Base-by-base conservation (phyloP, 1,140 invertebrate genomes). In the Bombus affinis region DNA sequence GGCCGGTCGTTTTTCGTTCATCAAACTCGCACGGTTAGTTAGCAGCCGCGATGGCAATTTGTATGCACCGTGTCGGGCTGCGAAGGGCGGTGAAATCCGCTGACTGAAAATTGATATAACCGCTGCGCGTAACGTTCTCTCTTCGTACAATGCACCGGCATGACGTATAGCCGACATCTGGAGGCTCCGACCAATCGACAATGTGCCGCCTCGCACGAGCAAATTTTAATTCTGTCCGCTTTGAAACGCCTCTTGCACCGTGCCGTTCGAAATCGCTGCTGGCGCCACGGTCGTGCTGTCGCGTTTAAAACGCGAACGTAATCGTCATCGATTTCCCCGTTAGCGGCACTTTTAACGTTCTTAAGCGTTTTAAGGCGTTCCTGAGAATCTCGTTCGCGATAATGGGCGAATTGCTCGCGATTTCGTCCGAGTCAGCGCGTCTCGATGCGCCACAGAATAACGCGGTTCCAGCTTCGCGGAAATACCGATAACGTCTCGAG, bases 21-120 rank as follows among this genome's bases (percentile, higher is more conserved):
- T 22, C 53, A 59, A 13, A 28, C 70, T 81, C 42, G 57, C 81
- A 77, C 83, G 83, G 88, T 90, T 90, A 91, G 90, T 91, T 91
- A 91, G 87, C 90, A 81, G 76, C 83, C 76, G 57, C 73, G 87
- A 88, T 85, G 74, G 90, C 89, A 89, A 91, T 91, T 91, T 91
- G 86, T 91, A 91, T 83, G 85, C 74, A 68, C 74, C 79, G 42
- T n/a, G 53, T 47, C 72, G 81, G 59, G 80, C 86, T 57, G 44
- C 75, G 80, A 71, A 44, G 59, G 85, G 53, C 72, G 65, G 62
- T 76, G 85, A 87, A 59, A 83, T 59, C 37, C 35, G 88, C 25
- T 57, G 39, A 80, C 39, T 73, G 79, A 80, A 90, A 90, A 91
- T 91, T 90, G 90, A 91, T 90, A 90, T 80, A 89, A 84, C 81